Evolutionary conservation across 2,888 invertebrate genomes (phyloP).

Genomic region (Aphidoletes aphidimyza): DNA sequence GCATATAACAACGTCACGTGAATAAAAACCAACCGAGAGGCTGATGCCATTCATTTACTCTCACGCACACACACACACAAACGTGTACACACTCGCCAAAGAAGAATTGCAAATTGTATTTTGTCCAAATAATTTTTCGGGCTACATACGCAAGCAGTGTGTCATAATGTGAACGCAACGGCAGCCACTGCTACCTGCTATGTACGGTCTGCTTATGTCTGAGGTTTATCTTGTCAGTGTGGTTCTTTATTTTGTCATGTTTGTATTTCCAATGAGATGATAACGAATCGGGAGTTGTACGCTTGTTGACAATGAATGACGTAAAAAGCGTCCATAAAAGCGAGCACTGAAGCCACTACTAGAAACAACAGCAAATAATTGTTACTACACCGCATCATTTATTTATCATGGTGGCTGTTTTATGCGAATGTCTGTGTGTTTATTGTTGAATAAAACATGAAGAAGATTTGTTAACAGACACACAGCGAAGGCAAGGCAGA

Average conservation of each 20-base stretch:
- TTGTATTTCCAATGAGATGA: background rate
- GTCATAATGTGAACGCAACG: background rate
- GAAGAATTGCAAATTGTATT: slow-evolving; percentile 28
- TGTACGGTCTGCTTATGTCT: background rate
- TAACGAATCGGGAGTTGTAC: slow-evolving; percentile 17
- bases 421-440: background rate
- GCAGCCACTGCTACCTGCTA: too few relatives aligned
- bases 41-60: too few relatives aligned
- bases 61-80: too few relatives aligned
- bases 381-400: slow-evolving; percentile 26
- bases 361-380: slow-evolving; percentile 29
- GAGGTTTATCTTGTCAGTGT: background rate
- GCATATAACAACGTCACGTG: background rate
- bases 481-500: too few relatives aligned
- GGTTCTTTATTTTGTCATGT: background rate
- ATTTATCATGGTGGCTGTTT: slow-evolving; percentile 24
- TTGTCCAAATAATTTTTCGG: background rate
- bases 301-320: slow-evolving; percentile 13
- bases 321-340: slow-evolving; percentile 15
- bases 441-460: slow-evolving; percentile 17
- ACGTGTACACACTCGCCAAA: background rate
- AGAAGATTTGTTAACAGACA: background rate
- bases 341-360: background rate
- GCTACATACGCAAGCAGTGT: background rate
- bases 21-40: background rate